Base-by-base conservation (phyloP, 2,113 vertebrate genomes). In the Accipiter cooperii region DNA sequence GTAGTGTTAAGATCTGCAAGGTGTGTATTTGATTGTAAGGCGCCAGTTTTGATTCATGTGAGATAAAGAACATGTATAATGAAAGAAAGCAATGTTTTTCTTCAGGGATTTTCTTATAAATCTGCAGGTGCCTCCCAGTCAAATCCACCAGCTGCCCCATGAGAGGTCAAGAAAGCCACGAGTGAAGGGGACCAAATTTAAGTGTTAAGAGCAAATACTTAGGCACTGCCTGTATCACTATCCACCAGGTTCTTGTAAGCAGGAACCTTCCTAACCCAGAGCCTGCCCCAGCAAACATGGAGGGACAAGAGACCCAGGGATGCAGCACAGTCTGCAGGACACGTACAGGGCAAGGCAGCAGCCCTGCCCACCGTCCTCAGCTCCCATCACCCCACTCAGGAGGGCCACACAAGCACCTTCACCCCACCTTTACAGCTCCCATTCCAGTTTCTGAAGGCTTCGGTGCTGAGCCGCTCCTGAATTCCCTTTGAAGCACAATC, bases 401-500 rank as follows among this genome's bases (percentile, higher is more conserved):
- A 82, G 42, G 15, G 49, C 33, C 65, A 73, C 51, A 49, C 8
- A 29, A 19, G 6, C 26, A 60, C 42, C 20, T 66, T 38, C 42
- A 42, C 25, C 12, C 17, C 64, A 40, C 25, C 17, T 40, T 47
- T 25, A 20, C 29, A 57, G 6, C 17, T 36, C 34, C 60, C 61
- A 54, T 34, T 9, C 46, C 31, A 34, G 31, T 81, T 64, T 87
- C 63, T 63, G 51, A 69, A 15, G 22, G 29, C 36, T 54, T 36
- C 12, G 18, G 58, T 89, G 84, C 89, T 42, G 31, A 95, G 68
- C 55, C 40, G 36, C 79, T 75, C 55, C 69, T 55, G 63, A 46
- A 0, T 80, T 86, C 8, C n/a, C 24, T 33, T 42, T 11, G 19
- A 33, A 44, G 16, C 21, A 49, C 1, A 0, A 52, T 18, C 2